Base-by-base conservation (phyloP, 2,797 vertebrate species). In the Cuniculus paca region DNA sequence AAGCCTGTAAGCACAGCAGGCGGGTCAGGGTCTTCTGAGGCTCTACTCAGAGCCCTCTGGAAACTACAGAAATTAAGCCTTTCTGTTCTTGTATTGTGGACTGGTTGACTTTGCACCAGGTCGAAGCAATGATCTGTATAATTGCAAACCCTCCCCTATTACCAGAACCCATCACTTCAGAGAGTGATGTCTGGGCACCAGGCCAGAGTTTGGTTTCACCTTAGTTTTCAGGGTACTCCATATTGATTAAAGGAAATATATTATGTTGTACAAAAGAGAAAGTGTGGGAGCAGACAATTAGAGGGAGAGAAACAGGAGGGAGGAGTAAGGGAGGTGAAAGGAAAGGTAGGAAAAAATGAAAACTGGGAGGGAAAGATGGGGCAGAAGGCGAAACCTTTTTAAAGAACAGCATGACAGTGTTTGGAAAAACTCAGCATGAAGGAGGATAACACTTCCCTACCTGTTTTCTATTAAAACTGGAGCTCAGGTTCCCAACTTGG, bases 31-130 rank as follows among this genome's bases (percentile, higher is more conserved):
- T 74, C 79, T 93, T 34, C 50, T 24, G 60, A 68, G 8, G 26
- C 45, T 26, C 12, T 90, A 22, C 36, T 1, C 3, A 95, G 93
- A 91, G 84, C 20, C 42, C 70, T 92, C 91, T 50, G 42, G 75
- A 68, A 97, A 88, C 60, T 91, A 80, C 5, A 85, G 89, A 90
- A 97, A 96, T 94, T 83, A 97, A 97, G 87, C 45, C 39, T 68
- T 97, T 97, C 63, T 88, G 77, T 97, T 97, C 95, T 90, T 92
- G 63, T 78, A 81, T 94, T 81, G 34, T 89, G 88, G 60, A 48
- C 96, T 97, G 87, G 91, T 91, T 98, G 97, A 98, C 98, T 98
- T 97, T 97, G 95, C 80, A 97, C 80, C 74, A 93, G 94, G 96
- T 97, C 81, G 12, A 97, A 94, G 93, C 96, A 97, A 97, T 96